A percentile compares a stretch with the other conserved stretches of the same genome.
Evolutionary conservation across 2,888 invertebrate species (phyloP).

Genomic region (Drosophila longiperda): DNA sequence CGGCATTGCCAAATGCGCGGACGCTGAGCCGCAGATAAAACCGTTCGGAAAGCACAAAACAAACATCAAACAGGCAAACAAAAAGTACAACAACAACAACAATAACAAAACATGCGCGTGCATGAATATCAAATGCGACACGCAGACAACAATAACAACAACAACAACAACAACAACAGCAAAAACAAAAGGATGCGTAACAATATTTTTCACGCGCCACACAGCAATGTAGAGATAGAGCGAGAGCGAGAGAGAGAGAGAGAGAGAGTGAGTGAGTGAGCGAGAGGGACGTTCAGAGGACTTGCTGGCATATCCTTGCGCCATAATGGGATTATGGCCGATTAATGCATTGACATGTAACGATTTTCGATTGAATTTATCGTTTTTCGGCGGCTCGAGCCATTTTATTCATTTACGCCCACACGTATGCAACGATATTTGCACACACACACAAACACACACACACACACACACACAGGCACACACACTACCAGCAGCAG

Average conservation of each 20-base stretch:
- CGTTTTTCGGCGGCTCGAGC: constrained; percentile 82
- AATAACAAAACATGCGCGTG: constrained; percentile 70
- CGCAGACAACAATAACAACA: constrained; percentile 57
- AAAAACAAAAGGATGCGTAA: constrained; percentile 74
- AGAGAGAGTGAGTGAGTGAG: constrained; percentile 13
- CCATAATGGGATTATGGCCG: constrained; percentile 85
- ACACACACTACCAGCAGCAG: not conserved
- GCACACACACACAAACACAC: constrained; percentile 46
- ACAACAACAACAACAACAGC: constrained; percentile 40
- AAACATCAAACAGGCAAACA: constrained; percentile 81
- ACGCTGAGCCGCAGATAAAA: constrained; percentile 80
- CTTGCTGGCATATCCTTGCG: constrained; percentile 79
- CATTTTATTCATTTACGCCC: constrained; percentile 83
- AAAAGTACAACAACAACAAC: constrained; percentile 68
- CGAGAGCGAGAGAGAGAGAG: constrained; percentile 4
- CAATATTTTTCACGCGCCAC: constrained; percentile 79
- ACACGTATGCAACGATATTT: constrained; percentile 80
- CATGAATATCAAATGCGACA: constrained; percentile 71
- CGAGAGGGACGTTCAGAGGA: constrained; percentile 28
- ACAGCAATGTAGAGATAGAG: constrained; percentile 29
- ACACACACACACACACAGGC: constrained; percentile 4
- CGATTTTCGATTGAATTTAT: constrained; percentile 86
- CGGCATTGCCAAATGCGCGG: constrained; percentile 64
- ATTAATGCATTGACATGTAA: constrained; percentile 86
- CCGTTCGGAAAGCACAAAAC: constrained; percentile 82